phyloP scores from a whole-genome alignment of 2,888 invertebrate genomes.

The Xestobium rufovillosum region DNA sequence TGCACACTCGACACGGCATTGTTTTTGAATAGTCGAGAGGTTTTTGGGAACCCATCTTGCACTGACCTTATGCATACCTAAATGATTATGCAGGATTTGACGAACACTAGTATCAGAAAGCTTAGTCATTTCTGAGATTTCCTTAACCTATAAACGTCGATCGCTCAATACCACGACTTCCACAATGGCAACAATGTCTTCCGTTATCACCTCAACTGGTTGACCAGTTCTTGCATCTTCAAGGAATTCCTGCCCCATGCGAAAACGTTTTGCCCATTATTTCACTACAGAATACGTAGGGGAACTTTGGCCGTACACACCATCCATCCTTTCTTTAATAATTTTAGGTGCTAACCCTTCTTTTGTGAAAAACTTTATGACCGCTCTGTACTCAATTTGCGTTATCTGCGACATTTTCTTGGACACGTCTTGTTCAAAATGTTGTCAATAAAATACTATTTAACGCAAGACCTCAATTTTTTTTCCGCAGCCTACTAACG shows the following conservation, averaged over 20 bases:
- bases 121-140: not conserved
- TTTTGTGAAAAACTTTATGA: no score
- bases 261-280: constrained; percentile 3
- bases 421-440: no score
- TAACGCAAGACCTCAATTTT: no score
- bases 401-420: no score
- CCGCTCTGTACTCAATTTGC: no score
- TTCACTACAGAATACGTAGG: not conserved
- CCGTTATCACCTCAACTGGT: constrained; percentile 2
- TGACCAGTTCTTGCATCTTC: not conserved
- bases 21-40: not conserved
- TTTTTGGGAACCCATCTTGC: not conserved
- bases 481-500: no score
- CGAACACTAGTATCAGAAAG: constrained; percentile 3
- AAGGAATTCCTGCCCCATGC: constrained; percentile 2
- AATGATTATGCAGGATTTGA: constrained; percentile 1
- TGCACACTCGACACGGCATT: constrained; percentile 2
- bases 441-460: no score
- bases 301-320: no score
- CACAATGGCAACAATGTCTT: not conserved
- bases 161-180: constrained; percentile 1
- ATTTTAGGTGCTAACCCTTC: no score
- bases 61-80: constrained; percentile 2
- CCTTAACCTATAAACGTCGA: constrained; percentile 2
- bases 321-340: no score